Evolutionary conservation across 1,140 invertebrate genomes (phyloP).

Genomic region (Cotesia typhae): DNA sequence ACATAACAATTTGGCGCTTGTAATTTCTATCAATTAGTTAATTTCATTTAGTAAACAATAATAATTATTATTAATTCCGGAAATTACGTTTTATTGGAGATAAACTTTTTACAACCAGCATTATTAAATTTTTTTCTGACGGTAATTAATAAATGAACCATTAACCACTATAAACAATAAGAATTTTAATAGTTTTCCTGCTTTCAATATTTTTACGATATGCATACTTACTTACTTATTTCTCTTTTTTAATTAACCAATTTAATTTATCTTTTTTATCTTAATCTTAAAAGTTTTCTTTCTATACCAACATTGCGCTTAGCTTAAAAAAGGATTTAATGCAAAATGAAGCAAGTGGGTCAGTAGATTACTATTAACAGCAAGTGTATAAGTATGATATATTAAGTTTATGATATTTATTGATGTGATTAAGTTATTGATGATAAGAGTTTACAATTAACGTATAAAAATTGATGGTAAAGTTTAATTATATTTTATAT

Average conservation of each 20-base stretch:
- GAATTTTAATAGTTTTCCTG: slow-evolving; percentile 26
- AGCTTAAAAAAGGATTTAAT: not conserved
- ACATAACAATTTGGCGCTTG: too few species aligned
- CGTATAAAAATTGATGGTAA: not conserved
- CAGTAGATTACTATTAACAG: slow-evolving; percentile 26
- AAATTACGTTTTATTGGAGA: too few species aligned
- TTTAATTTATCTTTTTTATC: not conserved
- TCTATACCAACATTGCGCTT: not conserved
- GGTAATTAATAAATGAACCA: not conserved
- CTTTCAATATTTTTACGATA: slow-evolving; percentile 1
- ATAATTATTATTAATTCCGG: too few species aligned
- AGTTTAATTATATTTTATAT: not conserved
- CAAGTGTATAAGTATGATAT: too few species aligned
- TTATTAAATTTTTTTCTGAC: too few species aligned
- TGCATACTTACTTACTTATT: slow-evolving; percentile 6
- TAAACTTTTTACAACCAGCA: too few species aligned
- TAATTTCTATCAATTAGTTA: too few species aligned
- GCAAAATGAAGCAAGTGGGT: slow-evolving; percentile 25
- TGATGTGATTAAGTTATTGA: too few species aligned
- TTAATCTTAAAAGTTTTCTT: not conserved
- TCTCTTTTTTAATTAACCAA: not conserved
- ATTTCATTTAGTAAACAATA: too few species aligned
- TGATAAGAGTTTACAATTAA: not conserved
- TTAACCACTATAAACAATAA: slow-evolving; percentile 11
- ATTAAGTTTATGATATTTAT: too few species aligned